Conservation (phyloP, 2,888 invertebrate species). For the Nomada lathburiana region DNA sequence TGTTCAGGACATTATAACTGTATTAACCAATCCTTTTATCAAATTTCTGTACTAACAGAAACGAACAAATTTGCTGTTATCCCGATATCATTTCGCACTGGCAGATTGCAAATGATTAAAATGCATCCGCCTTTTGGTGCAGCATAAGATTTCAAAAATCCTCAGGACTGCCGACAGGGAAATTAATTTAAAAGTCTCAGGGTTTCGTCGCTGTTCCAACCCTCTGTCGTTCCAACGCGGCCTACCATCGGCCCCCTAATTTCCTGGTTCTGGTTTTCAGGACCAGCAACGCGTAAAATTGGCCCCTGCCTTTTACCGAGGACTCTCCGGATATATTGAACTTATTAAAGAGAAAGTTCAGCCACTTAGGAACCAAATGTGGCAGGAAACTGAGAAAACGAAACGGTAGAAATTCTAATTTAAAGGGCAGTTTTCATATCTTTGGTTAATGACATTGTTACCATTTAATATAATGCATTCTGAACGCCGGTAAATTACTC, state of each 20-base stretch:
- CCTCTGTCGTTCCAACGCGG: conserved; percentile 29
- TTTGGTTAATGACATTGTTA: no score
- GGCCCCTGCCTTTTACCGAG: background rate
- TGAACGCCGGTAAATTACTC: no score
- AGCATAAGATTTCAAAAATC: background rate
- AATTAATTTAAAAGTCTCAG: conserved; percentile 51
- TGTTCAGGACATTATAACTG: no score
- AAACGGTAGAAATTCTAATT: background rate
- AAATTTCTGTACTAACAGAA: no score
- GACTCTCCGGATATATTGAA: background rate
- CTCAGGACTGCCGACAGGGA: conserved; percentile 30
- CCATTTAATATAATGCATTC: no score
- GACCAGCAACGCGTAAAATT: conserved; percentile 29
- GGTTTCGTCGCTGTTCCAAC: conserved; percentile 18
- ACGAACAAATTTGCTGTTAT: no score
- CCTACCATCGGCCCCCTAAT: conserved; percentile 43
- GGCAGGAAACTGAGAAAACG: background rate
- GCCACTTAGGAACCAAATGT: background rate
- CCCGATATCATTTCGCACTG: no score
- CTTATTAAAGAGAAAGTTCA: conserved; percentile 11
- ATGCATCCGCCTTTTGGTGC: background rate
- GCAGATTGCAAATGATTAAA: conserved; percentile 8
- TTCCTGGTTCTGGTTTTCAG: conserved; percentile 23
- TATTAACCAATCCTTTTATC: no score
- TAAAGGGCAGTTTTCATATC: no score